phyloP scores from a whole-genome alignment of 2,888 invertebrate genomes.

The Argyra leucocephala region DNA sequence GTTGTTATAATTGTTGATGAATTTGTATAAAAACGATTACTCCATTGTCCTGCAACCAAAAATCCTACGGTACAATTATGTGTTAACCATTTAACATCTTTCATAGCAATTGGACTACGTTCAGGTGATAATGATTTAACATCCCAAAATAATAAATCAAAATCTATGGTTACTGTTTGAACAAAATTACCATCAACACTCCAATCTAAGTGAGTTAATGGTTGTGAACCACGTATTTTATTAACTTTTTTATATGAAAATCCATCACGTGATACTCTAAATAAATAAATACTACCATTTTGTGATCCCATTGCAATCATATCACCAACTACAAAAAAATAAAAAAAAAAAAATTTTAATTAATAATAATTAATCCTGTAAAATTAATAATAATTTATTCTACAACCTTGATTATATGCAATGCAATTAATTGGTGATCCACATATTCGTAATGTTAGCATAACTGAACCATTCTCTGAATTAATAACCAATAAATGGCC shows the following conservation, averaged over 20 bases:
- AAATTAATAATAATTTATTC: neutral
- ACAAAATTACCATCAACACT: slow-evolving; percentile 79
- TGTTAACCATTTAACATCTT: slow-evolving; percentile 82
- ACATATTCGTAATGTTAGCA: slow-evolving; percentile 76
- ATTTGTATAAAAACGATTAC: slow-evolving; percentile 78
- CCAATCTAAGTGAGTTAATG: slow-evolving; percentile 81
- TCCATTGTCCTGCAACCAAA: slow-evolving; percentile 82
- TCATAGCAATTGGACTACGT: slow-evolving; percentile 80
- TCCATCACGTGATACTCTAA: slow-evolving; percentile 77
- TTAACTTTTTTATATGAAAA: slow-evolving; percentile 84
- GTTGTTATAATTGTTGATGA: slow-evolving; percentile 74
- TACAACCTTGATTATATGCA: slow-evolving; percentile 73
- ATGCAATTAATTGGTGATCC: slow-evolving; percentile 79
- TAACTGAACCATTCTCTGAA: slow-evolving; percentile 75
- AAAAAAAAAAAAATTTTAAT: neutral
- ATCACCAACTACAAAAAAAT: slow-evolving; percentile 59
- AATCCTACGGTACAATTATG: slow-evolving; percentile 82
- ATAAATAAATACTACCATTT: slow-evolving; percentile 71
- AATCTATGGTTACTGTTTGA: slow-evolving; percentile 83
- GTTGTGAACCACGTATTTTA: slow-evolving; percentile 76
- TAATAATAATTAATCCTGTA: slow-evolving; percentile 23
- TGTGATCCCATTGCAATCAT: slow-evolving; percentile 82
- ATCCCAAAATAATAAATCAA: slow-evolving; percentile 83
- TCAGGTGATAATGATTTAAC: slow-evolving; percentile 78
- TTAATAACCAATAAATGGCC: slow-evolving; percentile 80